Base-by-base conservation (phyloP, 1,140 invertebrate genomes). In the Drosophila kurseongensis region DNA sequence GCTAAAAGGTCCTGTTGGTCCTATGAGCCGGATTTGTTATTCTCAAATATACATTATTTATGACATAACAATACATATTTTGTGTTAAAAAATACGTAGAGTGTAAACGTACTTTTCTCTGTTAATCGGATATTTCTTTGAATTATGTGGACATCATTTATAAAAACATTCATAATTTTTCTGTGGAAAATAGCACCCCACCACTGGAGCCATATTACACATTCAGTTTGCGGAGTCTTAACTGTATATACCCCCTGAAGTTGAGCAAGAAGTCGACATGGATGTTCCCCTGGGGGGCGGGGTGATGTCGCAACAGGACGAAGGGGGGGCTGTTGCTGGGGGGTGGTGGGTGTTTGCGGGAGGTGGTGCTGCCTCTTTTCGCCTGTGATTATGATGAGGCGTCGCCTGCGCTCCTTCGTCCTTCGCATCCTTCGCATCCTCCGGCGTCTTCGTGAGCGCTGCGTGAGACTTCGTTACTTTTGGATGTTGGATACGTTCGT, bases 341-440 rank as follows among this genome's bases (percentile, higher is more conserved):
- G 36, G 61, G 29, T 47, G 51, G 36, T 13, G 18, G 35, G 23
- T n/a, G n/a, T 6, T 10, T 60, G 32, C 23, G 32, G 41, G 45
- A 29, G 59, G 23, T 32, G 67, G 42, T 56, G 48, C 55, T 42
- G 71, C 47, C 66, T 77, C 60, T 55, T 58, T 71, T 72, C 45
- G 52, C 78, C 56, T 69, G 65, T 88, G 85, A 90, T 90, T 84
- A 90, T 90, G 85, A 90, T 85, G 85, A 90, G 80, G 82, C 79
- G 78, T 71, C 51, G 65, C 65, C 67, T 23, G 63, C 27, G 42
- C 60, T 66, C 44, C 63, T 45, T 69, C 62, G 66, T 68, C 36
- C 35, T 41, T 29, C 5, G 23, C 18, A 12, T 41, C 38, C 38
- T 56, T 32, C 38, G 38, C 47, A 7, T 56, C 54, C 54, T 41